Conservation (phyloP, 2,113 vertebrate species). For the Enhydra lutris region DNA sequence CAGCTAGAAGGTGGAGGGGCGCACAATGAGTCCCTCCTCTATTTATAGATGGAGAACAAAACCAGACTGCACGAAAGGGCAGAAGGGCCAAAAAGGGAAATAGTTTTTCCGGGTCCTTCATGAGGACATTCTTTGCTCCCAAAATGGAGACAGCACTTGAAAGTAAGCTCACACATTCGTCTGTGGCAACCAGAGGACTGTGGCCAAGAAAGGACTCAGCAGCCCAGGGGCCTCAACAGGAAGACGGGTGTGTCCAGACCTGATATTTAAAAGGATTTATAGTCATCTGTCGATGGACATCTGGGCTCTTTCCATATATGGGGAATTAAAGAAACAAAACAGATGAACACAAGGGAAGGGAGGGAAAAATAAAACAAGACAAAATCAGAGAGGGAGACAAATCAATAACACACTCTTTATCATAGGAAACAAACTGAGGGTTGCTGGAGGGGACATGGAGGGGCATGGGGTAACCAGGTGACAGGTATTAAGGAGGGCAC, state of each 20-base stretch:
- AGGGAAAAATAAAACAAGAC: no score
- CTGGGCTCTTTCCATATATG: not conserved
- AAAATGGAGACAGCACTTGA: not conserved
- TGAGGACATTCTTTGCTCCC: constrained; percentile 34
- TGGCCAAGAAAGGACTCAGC: not conserved
- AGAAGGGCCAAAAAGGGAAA: constrained; percentile 22
- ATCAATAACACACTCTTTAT: no score
- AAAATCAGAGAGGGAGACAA: no score
- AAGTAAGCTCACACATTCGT: not conserved
- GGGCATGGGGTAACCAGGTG: no score
- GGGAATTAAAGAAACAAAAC: not conserved
- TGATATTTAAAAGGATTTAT: not conserved
- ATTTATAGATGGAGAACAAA: constrained; percentile 56
- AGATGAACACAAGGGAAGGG: no score
- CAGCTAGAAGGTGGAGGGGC: not conserved
- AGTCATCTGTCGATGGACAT: not conserved
- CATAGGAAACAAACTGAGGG: no score
- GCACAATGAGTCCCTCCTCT: not conserved
- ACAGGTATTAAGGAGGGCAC: no score
- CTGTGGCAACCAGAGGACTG: not conserved
- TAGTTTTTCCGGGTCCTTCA: not conserved
- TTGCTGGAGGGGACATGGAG: no score
- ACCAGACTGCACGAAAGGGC: not conserved
- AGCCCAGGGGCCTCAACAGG: not conserved
- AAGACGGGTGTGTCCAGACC: not conserved